These are phyloP conservation scores for Pollicipes pollicipes DNA, from an alignment of 1,140 invertebrate species.

Conservation along the genomic window DNA sequence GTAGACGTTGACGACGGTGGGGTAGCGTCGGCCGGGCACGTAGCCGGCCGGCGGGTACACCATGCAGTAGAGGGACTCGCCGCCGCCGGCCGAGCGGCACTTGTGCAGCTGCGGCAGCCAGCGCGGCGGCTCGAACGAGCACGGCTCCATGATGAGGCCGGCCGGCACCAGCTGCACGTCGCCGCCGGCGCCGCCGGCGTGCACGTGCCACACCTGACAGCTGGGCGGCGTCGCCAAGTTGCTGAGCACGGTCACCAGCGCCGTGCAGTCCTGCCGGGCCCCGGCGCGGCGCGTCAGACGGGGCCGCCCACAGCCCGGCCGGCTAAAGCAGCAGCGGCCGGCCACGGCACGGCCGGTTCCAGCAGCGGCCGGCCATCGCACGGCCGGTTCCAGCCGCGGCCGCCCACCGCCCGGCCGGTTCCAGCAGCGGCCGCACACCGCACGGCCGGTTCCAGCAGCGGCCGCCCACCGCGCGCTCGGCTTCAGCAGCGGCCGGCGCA, in stretches of 20 bases:
- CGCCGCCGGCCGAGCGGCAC: constrained; percentile 49
- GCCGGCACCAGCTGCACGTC: constrained; percentile 53
- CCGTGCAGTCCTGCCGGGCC: constrained; percentile 44
- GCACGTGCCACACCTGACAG: constrained; percentile 55
- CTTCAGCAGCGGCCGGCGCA: too few relatives aligned
- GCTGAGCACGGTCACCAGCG: constrained; percentile 75
- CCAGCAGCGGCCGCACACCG: too few relatives aligned
- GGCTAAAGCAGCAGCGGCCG: too few relatives aligned
- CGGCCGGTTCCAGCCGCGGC: too few relatives aligned
- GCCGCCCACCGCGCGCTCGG: too few relatives aligned
- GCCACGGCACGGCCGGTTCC: too few relatives aligned
- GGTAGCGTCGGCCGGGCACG: constrained; percentile 58
- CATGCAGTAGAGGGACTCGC: constrained; percentile 37
- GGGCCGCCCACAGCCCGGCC: too few relatives aligned
- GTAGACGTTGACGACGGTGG: constrained; percentile 90
- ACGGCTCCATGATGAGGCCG: constrained; percentile 41
- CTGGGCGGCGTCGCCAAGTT: constrained; percentile 62
- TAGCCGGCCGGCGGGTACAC: constrained; percentile 74
- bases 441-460: too few relatives aligned
- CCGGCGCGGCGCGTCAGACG: background rate
- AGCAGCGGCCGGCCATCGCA: too few relatives aligned
- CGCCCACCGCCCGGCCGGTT: too few relatives aligned
- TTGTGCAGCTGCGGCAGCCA: constrained; percentile 56
- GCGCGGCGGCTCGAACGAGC: constrained; percentile 9
- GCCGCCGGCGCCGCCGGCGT: constrained; percentile 19